Evolutionary conservation across 2,797 vertebrate species (phyloP).

Genomic region (Labroides dimidiatus): DNA sequence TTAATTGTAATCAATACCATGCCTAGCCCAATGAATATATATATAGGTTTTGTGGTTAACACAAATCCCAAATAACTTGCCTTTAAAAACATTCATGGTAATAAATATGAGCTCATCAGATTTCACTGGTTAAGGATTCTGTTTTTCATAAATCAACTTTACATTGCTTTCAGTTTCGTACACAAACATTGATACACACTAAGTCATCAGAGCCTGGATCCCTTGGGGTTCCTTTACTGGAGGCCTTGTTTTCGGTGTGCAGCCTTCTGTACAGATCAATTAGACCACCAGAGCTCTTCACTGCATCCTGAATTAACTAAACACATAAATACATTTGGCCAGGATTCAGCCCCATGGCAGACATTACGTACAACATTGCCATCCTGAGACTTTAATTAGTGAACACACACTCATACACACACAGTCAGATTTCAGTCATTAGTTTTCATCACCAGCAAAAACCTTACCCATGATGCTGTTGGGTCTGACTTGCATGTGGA

Average conservation of each 20-base stretch:
- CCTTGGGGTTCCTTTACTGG: slow-evolving; percentile 66
- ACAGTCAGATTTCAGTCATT: slow-evolving; percentile 61
- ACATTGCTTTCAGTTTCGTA: background rate
- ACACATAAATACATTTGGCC: slow-evolving; percentile 82
- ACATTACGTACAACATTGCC: slow-evolving; percentile 79
- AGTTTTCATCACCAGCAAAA: slow-evolving; percentile 67
- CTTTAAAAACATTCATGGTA: background rate
- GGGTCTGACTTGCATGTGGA: slow-evolving; percentile 55
- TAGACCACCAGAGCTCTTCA: slow-evolving; percentile 77
- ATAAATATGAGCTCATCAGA: background rate
- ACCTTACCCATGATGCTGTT: slow-evolving; percentile 60
- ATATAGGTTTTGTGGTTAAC: background rate
- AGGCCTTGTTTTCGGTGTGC: slow-evolving; percentile 61
- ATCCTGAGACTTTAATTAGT: slow-evolving; percentile 76
- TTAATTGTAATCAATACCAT: too few relatives aligned
- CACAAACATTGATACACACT: slow-evolving; percentile 1
- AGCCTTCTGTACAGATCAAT: slow-evolving; percentile 69
- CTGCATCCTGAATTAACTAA: slow-evolving; percentile 80
- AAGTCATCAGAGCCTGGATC: slow-evolving; percentile 34
- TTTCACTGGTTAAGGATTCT: background rate
- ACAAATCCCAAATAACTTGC: background rate
- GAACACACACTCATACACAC: slow-evolving; percentile 28
- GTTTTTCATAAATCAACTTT: background rate
- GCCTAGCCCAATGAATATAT: too few relatives aligned
- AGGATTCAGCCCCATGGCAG: slow-evolving; percentile 70